Conservation (phyloP, 2,888 invertebrate genomes). For the Epinotia bilunana region DNA sequence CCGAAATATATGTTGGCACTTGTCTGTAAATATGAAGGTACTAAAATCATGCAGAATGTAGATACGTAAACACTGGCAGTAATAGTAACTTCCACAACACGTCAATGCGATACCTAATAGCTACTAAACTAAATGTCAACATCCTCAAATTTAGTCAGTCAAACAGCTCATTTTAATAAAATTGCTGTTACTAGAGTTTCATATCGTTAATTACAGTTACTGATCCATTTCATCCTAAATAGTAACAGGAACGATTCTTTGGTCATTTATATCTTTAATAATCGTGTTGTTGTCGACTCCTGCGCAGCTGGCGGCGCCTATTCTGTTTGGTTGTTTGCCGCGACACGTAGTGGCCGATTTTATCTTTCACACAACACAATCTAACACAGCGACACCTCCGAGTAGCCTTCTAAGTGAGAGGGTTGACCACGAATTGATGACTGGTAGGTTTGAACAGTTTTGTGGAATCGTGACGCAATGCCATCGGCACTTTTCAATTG, state of each 20-base stretch:
- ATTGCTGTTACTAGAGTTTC: no score
- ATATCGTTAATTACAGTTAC: no score
- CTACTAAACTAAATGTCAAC: no score
- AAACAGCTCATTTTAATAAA: no score
- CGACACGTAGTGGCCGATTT: constrained; percentile 61
- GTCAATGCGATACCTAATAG: no score
- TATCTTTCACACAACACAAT: constrained; percentile 55
- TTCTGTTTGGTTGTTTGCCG: constrained; percentile 73
- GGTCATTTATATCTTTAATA: not conserved
- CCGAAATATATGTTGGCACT: no score
- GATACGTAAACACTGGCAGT: no score
- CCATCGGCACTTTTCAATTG: not conserved
- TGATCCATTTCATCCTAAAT: no score
- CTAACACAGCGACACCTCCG: constrained; percentile 50
- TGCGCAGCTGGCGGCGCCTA: constrained; percentile 48
- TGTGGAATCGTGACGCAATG: constrained; percentile 7
- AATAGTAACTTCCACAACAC: no score
- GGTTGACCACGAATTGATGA: constrained; percentile 12
- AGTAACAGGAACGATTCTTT: not conserved
- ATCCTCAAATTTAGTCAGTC: no score
- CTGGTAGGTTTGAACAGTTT: not conserved
- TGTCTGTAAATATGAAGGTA: no score
- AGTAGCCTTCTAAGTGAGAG: constrained; percentile 17
- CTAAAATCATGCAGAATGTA: no score
- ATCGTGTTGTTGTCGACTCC: constrained; percentile 55